Percentiles rank a stretch among this genome's conserved stretches.
phyloP scores from a whole-genome alignment of 2,888 invertebrate genomes.

The Meliscaeva auricollis region DNA sequence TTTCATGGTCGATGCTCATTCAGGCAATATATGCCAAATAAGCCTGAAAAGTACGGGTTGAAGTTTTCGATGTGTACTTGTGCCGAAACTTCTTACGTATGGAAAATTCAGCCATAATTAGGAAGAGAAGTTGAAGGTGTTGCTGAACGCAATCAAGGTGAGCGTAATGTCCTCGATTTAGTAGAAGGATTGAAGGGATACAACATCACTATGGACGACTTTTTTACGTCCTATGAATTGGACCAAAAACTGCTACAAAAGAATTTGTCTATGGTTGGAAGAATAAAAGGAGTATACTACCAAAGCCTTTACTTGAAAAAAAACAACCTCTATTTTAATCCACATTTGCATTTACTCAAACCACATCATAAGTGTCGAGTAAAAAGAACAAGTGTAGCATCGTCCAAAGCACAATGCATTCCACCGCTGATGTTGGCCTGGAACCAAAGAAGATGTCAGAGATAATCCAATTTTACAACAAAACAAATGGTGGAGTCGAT shows the following conservation, averaged over 20 bases:
- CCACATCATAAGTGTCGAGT: not conserved
- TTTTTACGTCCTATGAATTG: constrained; percentile 15
- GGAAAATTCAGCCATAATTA: constrained; percentile 53
- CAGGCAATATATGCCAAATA: constrained; percentile 38
- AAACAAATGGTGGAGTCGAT: too few species aligned
- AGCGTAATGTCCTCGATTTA: constrained; percentile 34
- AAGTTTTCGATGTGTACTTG: constrained; percentile 55
- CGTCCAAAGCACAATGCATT: too few species aligned
- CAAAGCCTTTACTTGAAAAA: constrained; percentile 30
- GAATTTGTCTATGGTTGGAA: constrained; percentile 34
- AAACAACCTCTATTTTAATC: not conserved
- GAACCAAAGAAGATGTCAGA: too few species aligned
- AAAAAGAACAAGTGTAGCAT: not conserved
- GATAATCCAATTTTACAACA: too few species aligned
- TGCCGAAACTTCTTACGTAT: constrained; percentile 43
- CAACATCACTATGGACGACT: constrained; percentile 49
- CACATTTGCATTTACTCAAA: not conserved
- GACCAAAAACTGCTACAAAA: constrained; percentile 21
- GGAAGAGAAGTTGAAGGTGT: constrained; percentile 35
- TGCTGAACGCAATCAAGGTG: constrained; percentile 55
- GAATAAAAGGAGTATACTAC: constrained; percentile 44
- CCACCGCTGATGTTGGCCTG: too few species aligned
- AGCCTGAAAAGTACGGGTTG: constrained; percentile 57
- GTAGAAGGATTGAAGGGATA: constrained; percentile 33
- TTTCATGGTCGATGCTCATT: constrained; percentile 40